phyloP scores from a whole-genome alignment of 2,113 vertebrate genomes.

The Caranx ignobilis region DNA sequence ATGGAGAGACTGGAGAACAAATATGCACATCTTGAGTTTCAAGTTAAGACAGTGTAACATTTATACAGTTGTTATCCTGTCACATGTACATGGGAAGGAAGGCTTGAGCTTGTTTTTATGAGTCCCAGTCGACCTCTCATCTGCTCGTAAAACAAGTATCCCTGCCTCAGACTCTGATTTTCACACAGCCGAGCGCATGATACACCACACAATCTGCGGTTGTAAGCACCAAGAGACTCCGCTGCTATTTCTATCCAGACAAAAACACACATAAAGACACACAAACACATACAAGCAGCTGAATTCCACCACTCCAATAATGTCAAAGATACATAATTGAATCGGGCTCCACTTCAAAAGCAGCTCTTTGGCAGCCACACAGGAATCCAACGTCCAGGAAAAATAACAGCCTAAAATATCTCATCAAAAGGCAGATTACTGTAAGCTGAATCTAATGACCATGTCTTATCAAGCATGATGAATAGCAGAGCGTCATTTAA shows the following conservation, averaged over 20 bases:
- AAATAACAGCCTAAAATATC: slow-evolving; percentile 68
- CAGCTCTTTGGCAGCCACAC: slow-evolving; percentile 59
- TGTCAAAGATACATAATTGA: slow-evolving; percentile 53
- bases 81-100: slow-evolving; percentile 72
- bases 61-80: slow-evolving; percentile 70
- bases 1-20: neutral
- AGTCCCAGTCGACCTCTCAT: slow-evolving; percentile 56
- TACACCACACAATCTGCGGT: slow-evolving; percentile 20
- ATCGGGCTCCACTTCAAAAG: slow-evolving; percentile 68
- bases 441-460: slow-evolving; percentile 66
- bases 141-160: slow-evolving; percentile 66
- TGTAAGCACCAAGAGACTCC: slow-evolving; percentile 9
- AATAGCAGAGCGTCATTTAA: slow-evolving; percentile 64
- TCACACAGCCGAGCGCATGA: slow-evolving; percentile 26
- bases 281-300: slow-evolving; percentile 43
- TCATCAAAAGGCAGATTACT: slow-evolving; percentile 76
- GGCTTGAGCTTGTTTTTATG: slow-evolving; percentile 61
- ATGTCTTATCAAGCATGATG: slow-evolving; percentile 65
- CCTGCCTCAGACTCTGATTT: slow-evolving; percentile 27
- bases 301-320: slow-evolving; percentile 58
- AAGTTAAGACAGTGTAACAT: slow-evolving; percentile 61
- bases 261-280: slow-evolving; percentile 6
- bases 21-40: slow-evolving; percentile 45
- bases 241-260: slow-evolving; percentile 28
- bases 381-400: slow-evolving; percentile 66